phyloP scores from a whole-genome alignment of 2,113 vertebrate genomes.

The Centrocercus urophasianus region DNA sequence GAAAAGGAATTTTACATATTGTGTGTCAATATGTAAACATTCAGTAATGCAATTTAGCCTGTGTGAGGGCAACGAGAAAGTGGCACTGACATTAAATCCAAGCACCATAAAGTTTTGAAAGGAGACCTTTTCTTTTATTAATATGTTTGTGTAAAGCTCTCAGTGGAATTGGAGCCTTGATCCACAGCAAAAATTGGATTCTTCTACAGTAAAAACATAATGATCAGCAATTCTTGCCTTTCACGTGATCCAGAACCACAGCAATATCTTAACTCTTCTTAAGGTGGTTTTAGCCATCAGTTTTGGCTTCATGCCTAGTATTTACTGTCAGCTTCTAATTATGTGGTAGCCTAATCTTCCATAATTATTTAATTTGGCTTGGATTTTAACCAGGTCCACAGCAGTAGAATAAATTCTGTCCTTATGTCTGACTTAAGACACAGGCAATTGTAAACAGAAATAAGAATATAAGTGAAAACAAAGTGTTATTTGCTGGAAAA shows the following conservation, averaged over 20 bases:
- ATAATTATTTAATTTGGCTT: slow-evolving; percentile 39
- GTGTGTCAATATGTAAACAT: not conserved
- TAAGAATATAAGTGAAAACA: not conserved
- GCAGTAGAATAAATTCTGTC: slow-evolving; percentile 3
- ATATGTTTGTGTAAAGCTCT: not conserved
- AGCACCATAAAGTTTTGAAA: not conserved
- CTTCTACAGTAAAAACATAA: not conserved
- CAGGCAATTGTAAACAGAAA: not conserved
- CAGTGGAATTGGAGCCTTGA: not conserved
- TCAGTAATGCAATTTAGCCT: not conserved
- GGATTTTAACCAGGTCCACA: slow-evolving; percentile 37
- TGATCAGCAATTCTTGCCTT: not conserved
- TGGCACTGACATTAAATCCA: not conserved
- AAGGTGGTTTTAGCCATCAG: not conserved
- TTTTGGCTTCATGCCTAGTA: not conserved
- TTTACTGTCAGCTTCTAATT: not conserved
- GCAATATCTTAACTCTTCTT: not conserved
- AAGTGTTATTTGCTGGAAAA: not conserved
- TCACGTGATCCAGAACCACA: not conserved
- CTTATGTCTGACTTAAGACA: not conserved
- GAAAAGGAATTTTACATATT: not conserved
- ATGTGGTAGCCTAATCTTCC: not conserved
- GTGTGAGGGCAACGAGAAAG: not conserved
- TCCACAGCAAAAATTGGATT: not conserved
- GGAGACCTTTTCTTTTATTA: not conserved